Evolutionary conservation across 2,113 vertebrate species (phyloP).

Genomic region (Sander lucioperca): DNA sequence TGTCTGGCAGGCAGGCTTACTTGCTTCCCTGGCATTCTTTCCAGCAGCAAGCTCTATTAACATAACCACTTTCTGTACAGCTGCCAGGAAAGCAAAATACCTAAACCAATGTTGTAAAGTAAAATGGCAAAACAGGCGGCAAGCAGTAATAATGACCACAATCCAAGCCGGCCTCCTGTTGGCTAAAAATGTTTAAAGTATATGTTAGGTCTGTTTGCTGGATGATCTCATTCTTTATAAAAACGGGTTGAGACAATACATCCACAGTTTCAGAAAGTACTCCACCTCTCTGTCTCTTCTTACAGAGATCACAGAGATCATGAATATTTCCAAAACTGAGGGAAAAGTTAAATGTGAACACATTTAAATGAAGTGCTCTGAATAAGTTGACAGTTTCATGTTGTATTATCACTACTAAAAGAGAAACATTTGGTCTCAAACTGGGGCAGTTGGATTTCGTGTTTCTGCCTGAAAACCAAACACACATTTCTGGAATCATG

Average conservation of each 20-base stretch:
- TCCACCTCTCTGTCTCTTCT: background rate
- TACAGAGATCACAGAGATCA: background rate
- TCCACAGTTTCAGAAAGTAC: constrained; percentile 4
- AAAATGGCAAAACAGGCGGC: constrained; percentile 39
- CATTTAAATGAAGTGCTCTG: background rate
- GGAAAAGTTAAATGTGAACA: background rate
- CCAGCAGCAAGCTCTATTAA: constrained; percentile 58
- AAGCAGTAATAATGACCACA: constrained; percentile 42
- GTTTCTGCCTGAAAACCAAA: constrained; percentile 23
- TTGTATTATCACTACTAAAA: background rate
- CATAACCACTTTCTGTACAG: constrained; percentile 61
- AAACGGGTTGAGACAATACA: constrained; percentile 18
- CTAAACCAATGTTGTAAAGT: constrained; percentile 45
- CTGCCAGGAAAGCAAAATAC: constrained; percentile 74
- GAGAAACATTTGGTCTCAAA: constrained; percentile 17
- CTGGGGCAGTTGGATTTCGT: constrained; percentile 4
- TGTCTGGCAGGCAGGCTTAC: background rate
- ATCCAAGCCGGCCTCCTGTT: constrained; percentile 12
- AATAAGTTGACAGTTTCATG: background rate
- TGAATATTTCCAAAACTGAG: background rate
- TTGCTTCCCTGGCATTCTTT: constrained; percentile 33
- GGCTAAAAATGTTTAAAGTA: constrained; percentile 46
- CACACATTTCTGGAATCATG: background rate
- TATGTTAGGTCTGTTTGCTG: constrained; percentile 15
- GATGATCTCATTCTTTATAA: constrained; percentile 56